Conservation (phyloP, 2,797 vertebrate genomes). For the Rachycentron canadum region DNA sequence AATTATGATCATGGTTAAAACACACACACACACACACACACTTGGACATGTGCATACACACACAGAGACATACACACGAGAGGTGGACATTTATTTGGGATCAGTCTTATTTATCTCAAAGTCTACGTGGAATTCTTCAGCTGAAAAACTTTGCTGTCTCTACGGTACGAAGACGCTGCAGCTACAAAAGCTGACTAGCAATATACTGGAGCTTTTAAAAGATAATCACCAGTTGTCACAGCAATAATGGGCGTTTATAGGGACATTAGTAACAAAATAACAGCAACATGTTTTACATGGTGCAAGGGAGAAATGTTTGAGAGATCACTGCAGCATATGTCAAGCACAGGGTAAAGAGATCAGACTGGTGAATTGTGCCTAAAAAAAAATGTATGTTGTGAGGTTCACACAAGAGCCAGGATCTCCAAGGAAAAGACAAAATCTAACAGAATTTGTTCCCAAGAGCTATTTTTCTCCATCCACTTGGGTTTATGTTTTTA, state of each 20-base stretch:
- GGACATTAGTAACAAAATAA: neutral
- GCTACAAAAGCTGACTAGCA: neutral
- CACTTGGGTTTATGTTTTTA: slow-evolving; percentile 17
- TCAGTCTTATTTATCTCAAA: neutral
- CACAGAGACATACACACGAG: too few species aligned
- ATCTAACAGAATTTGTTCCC: neutral
- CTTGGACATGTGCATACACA: neutral
- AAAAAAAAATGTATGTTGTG: neutral
- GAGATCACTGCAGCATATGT: neutral
- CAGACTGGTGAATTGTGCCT: neutral
- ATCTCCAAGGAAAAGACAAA: neutral
- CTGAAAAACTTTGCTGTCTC: neutral
- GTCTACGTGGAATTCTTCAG: too few species aligned
- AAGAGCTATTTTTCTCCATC: neutral
- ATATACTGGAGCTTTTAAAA: neutral
- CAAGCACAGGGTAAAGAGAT: neutral
- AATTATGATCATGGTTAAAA: slow-evolving; percentile 43
- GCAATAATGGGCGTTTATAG: neutral
- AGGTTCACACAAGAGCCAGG: neutral
- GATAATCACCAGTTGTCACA: slow-evolving; percentile 9
- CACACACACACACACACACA: slow-evolving; percentile 24
- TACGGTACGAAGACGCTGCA: neutral
- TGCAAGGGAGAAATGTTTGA: neutral
- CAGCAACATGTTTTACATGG: neutral
- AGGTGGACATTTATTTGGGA: neutral